Conservation (phyloP, 2,888 invertebrate genomes). For the Eubasilissa splendida region DNA sequence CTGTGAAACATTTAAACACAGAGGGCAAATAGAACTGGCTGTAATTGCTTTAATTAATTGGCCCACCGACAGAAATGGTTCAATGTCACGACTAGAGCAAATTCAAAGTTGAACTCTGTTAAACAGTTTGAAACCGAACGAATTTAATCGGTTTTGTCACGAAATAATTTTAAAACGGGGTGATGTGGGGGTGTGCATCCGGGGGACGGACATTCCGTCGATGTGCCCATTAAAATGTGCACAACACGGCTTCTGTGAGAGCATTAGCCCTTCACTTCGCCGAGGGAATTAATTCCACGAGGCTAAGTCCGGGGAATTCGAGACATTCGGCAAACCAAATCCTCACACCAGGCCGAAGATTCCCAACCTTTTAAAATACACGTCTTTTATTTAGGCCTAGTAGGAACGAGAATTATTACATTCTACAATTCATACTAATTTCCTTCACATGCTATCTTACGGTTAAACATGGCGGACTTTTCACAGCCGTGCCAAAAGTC, state of each 20-base stretch:
- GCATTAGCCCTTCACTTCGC: background rate
- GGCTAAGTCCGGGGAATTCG: slow-evolving; percentile 21
- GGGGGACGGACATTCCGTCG: background rate
- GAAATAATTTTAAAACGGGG: slow-evolving; percentile 31
- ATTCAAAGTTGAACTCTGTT: slow-evolving; percentile 13
- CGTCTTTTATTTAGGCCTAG: background rate
- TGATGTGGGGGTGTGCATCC: slow-evolving; percentile 3
- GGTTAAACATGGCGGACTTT: no score
- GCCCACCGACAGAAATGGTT: slow-evolving; percentile 37
- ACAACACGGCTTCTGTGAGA: slow-evolving; percentile 23
- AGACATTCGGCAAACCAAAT: slow-evolving; percentile 39
- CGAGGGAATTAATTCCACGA: slow-evolving; percentile 11
- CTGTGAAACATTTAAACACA: slow-evolving; percentile 13
- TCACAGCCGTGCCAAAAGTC: no score
- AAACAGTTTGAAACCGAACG: slow-evolving; percentile 31
- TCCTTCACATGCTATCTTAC: no score
- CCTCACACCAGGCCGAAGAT: background rate
- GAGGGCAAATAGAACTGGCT: slow-evolving; percentile 8
- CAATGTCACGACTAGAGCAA: slow-evolving; percentile 37
- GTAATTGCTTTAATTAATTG: slow-evolving; percentile 41
- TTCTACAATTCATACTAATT: no score
- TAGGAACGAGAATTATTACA: background rate
- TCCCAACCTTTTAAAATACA: background rate
- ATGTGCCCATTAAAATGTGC: slow-evolving; percentile 3
- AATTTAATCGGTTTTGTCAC: slow-evolving; percentile 34